Conservation (phyloP, 2,113 vertebrate genomes). For the Taurulus bubalis region DNA sequence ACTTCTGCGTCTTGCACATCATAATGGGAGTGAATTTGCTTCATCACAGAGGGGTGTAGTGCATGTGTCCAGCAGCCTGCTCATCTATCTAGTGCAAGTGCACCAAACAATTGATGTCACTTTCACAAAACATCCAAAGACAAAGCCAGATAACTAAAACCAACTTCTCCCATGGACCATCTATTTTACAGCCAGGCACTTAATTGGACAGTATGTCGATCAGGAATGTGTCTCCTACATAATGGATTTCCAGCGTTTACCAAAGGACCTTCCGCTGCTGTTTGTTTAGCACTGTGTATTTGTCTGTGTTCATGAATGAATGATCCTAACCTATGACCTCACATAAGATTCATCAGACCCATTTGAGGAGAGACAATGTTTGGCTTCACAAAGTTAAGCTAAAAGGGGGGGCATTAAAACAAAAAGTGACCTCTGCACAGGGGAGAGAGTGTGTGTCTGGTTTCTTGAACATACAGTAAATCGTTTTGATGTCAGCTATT, state of each 20-base stretch:
- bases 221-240: constrained; percentile 66
- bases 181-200: constrained; percentile 49
- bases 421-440: constrained; percentile 37
- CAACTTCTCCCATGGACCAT: constrained; percentile 29
- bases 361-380: constrained; percentile 44
- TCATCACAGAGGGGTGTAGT: constrained; percentile 51
- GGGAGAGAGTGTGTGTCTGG: not conserved
- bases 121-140: constrained; percentile 53
- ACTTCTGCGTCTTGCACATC: constrained; percentile 13
- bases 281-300: constrained; percentile 69
- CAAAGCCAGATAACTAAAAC: constrained; percentile 41
- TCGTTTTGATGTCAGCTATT: not conserved
- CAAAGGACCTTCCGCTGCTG: constrained; percentile 62
- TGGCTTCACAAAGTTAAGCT: constrained; percentile 45
- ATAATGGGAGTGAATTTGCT: constrained; percentile 45
- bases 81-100: constrained; percentile 49
- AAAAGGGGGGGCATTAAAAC: constrained; percentile 45
- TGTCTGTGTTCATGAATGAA: constrained; percentile 76
- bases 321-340: constrained; percentile 75
- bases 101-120: constrained; percentile 55
- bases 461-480: constrained; percentile 34
- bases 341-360: constrained; percentile 41
- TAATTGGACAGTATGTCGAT: constrained; percentile 69
- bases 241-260: constrained; percentile 58
- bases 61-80: constrained; percentile 24